Evolutionary conservation across 2,797 vertebrate species (phyloP).

Genomic region (Capromys pilorides): DNA sequence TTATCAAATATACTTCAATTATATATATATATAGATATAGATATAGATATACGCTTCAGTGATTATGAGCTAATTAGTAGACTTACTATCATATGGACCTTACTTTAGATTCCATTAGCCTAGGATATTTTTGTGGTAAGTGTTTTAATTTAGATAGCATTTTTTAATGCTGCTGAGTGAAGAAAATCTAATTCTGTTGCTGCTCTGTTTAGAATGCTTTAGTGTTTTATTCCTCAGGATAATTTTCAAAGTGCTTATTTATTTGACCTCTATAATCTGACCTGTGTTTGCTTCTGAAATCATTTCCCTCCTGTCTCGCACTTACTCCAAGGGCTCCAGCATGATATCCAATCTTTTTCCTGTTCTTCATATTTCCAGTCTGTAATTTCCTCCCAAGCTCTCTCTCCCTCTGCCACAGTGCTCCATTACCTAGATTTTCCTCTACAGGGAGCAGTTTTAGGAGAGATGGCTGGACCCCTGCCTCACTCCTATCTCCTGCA

Average conservation of each 20-base stretch:
- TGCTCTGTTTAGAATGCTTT: constrained; percentile 50
- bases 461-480: neutral
- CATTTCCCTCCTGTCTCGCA: neutral
- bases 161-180: neutral
- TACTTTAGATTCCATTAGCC: neutral
- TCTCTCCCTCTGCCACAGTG: neutral
- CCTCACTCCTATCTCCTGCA: neutral
- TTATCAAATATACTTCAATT: constrained; percentile 36
- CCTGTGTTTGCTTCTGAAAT: neutral
- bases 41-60: neutral
- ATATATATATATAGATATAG: neutral
- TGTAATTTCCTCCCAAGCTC: neutral
- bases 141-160: neutral
- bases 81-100: neutral
- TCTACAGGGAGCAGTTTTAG: neutral
- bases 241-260: neutral
- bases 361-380: neutral
- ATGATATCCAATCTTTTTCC: neutral
- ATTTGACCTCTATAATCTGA: neutral
- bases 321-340: neutral
- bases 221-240: constrained; percentile 10
- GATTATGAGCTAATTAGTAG: constrained; percentile 21
- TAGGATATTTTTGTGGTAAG: neutral
- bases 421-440: neutral
- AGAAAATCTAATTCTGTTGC: neutral